phyloP scores from a whole-genome alignment of 1,140 invertebrate species.

The Cherax destructor region DNA sequence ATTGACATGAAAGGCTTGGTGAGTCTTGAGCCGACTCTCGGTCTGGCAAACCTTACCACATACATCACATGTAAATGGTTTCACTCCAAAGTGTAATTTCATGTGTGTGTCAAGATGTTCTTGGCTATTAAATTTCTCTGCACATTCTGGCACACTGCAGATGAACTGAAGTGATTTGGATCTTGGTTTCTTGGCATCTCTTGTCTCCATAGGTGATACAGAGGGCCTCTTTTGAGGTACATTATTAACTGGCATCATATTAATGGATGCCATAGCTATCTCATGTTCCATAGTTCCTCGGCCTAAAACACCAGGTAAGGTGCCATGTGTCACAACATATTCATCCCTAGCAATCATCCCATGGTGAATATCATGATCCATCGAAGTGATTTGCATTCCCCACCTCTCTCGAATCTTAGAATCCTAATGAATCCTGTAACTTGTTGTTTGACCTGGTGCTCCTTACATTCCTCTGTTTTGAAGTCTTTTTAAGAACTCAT shows the following conservation, averaged over 20 bases:
- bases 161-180: conserved; percentile 32
- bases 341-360: conserved; percentile 18
- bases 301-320: not conserved
- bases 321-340: not conserved
- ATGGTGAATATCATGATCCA: conserved; percentile 21
- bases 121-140: conserved; percentile 36
- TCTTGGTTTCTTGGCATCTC: conserved; percentile 28
- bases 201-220: conserved; percentile 14
- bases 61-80: conserved; percentile 45
- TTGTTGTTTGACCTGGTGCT: not conserved
- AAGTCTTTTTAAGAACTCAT: not conserved
- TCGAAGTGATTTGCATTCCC: not conserved
- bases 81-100: conserved; percentile 53
- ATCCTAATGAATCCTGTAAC: too few relatives aligned
- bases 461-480: not conserved
- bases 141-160: conserved; percentile 25
- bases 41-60: conserved; percentile 56
- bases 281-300: not conserved
- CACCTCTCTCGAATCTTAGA: not conserved
- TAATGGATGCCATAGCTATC: not conserved
- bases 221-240: conserved; percentile 25
- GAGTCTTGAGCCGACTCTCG: conserved; percentile 42
- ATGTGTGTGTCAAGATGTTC: conserved; percentile 53
- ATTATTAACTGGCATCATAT: not conserved
- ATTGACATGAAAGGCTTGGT: conserved; percentile 40